Base-by-base conservation (phyloP, 2,888 invertebrate genomes). In the Corbicula japonica region DNA sequence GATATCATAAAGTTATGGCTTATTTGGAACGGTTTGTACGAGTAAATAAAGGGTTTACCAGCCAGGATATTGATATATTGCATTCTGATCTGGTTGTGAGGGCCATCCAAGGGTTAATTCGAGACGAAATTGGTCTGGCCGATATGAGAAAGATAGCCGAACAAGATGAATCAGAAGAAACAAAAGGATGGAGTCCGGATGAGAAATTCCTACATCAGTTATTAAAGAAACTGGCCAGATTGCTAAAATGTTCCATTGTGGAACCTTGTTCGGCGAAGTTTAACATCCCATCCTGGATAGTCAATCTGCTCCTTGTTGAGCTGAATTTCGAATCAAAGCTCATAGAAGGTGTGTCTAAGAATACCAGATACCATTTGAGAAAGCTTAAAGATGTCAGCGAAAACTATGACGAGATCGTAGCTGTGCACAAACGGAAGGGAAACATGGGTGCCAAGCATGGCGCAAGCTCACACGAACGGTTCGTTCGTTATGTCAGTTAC, bases 21-120 rank as follows among this genome's bases (percentile, higher is more conserved):
- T 46, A 69, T 30, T 28, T 69, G 15, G 46, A 46, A 23, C 5
- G 44, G n/a, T 69, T 69, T 69, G 18, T 56, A 35, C 21, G 50
- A 32, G 41, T 46, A n/a, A 41, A 56, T 8, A 34, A 32, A 21
- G 48, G 23, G 48, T 48, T 21, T 18, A 48, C 48, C n/a, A n/a
- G n/a, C n/a, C 32, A 56, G 23, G 6, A 32, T n/a, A 56, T 56
- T 32, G 6, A 48, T 46, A 50, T 50, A 50, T 1, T 54, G 2
- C 54, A 30, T 10, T 21, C 30, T 12, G 61, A 61, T 4, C 41
- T 41, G 5, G 26, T 61, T 26, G 41, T 28, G 26, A 44, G 21
- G 10, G 12, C 21, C 10, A 44, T 69, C 18, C 32, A 56, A 8
- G 26, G 12, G 1, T 46, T 69, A 15, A 21, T 69, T 21, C 56